phyloP scores from a whole-genome alignment of 2,113 vertebrate species.

The Microcebus murinus region DNA sequence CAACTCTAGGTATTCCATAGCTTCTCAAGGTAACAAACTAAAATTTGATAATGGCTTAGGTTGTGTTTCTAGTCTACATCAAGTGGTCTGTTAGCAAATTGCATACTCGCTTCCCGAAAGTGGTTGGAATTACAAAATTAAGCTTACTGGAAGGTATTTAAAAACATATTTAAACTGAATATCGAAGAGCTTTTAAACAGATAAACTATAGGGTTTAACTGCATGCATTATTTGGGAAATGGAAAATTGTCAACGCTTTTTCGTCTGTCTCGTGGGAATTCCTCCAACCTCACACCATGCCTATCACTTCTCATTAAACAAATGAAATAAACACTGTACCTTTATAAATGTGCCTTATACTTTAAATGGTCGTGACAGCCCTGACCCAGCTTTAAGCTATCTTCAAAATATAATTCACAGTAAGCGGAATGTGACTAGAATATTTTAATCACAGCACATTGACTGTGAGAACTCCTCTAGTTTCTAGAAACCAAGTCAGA shows the following conservation, averaged over 20 bases:
- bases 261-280: constrained; percentile 30
- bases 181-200: constrained; percentile 47
- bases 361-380: neutral
- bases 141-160: constrained; percentile 51
- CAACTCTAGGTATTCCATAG: neutral
- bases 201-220: neutral
- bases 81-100: neutral
- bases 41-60: constrained; percentile 27
- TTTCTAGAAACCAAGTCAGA: constrained; percentile 3
- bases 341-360: constrained; percentile 8
- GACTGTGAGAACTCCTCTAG: neutral
- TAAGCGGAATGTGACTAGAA: neutral
- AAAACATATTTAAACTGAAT: constrained; percentile 27
- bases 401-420: constrained; percentile 13
- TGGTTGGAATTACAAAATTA: neutral
- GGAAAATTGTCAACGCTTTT: constrained; percentile 47
- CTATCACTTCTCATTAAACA: constrained; percentile 43
- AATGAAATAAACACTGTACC: constrained; percentile 23
- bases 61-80: neutral
- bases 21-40: constrained; percentile 32
- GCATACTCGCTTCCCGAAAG: constrained; percentile 45
- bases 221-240: constrained; percentile 45
- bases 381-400: neutral
- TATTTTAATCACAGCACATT: neutral
- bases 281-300: neutral